Evolutionary conservation across 2,888 invertebrate species (phyloP).

Genomic region (Drosophila lacicola): DNA sequence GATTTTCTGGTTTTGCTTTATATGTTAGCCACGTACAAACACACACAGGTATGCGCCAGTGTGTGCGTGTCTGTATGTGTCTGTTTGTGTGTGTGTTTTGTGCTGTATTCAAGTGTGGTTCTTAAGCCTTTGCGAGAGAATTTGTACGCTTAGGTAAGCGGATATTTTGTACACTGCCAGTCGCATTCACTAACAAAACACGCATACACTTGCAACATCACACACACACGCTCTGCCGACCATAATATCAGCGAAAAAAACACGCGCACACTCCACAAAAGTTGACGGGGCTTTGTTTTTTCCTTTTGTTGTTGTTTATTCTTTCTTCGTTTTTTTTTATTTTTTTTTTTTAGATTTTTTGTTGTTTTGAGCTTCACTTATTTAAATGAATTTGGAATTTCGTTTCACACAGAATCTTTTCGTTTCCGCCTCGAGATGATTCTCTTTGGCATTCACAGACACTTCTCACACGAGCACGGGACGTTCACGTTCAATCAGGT

Average conservation of each 20-base stretch:
- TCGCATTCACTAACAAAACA: conserved; percentile 59
- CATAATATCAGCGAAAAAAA: conserved; percentile 54
- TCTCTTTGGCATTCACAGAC: conserved; percentile 38
- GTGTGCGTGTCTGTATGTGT: conserved; percentile 34
- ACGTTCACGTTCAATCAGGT: conserved; percentile 54
- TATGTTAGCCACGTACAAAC: conserved; percentile 62
- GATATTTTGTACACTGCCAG: conserved; percentile 66
- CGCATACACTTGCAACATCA: conserved; percentile 44
- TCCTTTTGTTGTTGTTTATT: conserved; percentile 8
- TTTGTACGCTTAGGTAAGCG: conserved; percentile 79
- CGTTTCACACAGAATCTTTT: conserved; percentile 30
- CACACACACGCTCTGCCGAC: conserved; percentile 47
- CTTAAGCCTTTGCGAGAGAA: conserved; percentile 70
- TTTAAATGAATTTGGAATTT: conserved; percentile 35
- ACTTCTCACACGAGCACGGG: conserved; percentile 44
- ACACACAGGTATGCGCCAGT: conserved; percentile 29
- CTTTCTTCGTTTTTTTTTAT: conserved; percentile 10
- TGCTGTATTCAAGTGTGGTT: conserved; percentile 54
- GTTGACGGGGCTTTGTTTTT: conserved; percentile 1
- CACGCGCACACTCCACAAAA: conserved; percentile 42
- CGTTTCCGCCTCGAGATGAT: conserved; percentile 42
- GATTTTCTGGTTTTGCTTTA: conserved; percentile 83
- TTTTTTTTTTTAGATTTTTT: conserved; percentile 33
- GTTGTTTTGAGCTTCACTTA: conserved; percentile 36
- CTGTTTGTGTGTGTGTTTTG: conserved; percentile 35